Conservation (phyloP, 2,888 invertebrate genomes). For the Lumbricus terrestris region DNA sequence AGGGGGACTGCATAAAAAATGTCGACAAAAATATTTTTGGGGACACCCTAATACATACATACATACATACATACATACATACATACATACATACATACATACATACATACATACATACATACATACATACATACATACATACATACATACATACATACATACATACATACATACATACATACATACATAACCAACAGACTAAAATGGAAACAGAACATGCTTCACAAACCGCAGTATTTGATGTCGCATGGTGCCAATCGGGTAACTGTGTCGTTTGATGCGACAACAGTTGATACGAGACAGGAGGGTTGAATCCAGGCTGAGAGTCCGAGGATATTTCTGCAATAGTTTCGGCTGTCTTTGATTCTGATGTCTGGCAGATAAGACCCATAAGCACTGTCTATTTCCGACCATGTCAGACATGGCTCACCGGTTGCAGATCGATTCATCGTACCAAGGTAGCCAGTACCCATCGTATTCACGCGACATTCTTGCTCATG, state of each 20-base stretch:
- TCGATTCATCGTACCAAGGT: not conserved
- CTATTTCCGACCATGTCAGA: not conserved
- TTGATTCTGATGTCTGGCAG: not conserved
- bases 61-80: too few relatives aligned
- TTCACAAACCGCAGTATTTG: not conserved
- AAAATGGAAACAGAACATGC: too few relatives aligned
- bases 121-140: too few relatives aligned
- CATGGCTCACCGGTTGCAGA: not conserved
- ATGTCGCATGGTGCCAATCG: not conserved
- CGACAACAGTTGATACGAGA: not conserved
- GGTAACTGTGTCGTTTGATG: not conserved
- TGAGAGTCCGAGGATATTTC: not conserved
- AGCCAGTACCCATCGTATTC: not conserved
- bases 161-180: too few relatives aligned
- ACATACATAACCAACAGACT: too few relatives aligned
- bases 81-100: too few relatives aligned
- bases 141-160: too few relatives aligned
- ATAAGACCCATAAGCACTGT: not conserved
- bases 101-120: too few relatives aligned
- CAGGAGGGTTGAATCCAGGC: not conserved
- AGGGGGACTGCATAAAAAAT: too few relatives aligned
- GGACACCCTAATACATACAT: too few relatives aligned
- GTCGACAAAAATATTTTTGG: too few relatives aligned
- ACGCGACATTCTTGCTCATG: not conserved
- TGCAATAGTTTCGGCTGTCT: not conserved